Conservation (phyloP, 2,888 invertebrate genomes). For the Epirrhoe tristata region DNA sequence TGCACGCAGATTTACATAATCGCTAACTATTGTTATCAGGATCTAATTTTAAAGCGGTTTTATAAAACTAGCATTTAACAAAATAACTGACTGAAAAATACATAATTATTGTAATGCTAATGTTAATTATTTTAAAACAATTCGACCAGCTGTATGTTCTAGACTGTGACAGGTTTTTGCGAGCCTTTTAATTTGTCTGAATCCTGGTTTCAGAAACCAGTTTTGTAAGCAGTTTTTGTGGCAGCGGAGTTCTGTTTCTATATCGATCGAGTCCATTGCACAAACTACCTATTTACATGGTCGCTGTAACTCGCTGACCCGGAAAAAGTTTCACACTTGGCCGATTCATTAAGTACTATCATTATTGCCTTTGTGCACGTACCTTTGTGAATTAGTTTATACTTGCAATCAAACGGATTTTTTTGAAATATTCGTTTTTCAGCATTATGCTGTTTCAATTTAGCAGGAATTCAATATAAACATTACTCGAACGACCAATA, state of each 20-base stretch:
- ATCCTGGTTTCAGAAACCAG: neutral
- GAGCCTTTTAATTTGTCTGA: conserved; percentile 2
- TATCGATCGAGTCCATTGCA: conserved; percentile 3
- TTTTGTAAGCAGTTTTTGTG: conserved; percentile 7
- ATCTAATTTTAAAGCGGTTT: neutral
- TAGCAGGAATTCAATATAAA: conserved; percentile 6
- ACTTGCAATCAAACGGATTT: conserved; percentile 13
- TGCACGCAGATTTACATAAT: neutral
- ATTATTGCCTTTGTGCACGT: conserved; percentile 14
- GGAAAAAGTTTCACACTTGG: conserved; percentile 36
- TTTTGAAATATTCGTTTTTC: neutral
- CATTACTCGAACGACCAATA: neutral
- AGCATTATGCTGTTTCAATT: conserved; percentile 3
- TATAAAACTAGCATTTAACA: neutral
- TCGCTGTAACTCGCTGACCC: conserved; percentile 25
- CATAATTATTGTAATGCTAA: neutral
- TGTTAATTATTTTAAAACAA: neutral
- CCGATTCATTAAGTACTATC: conserved; percentile 27
- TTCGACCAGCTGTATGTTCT: neutral
- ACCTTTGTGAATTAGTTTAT: neutral
- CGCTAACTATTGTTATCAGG: neutral
- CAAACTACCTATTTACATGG: conserved; percentile 1
- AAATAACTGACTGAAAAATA: neutral
- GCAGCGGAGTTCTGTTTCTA: conserved; percentile 2
- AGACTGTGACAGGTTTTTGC: conserved; percentile 4